Evolutionary conservation across 1,140 invertebrate genomes (phyloP).

Genomic region (Drosophila nasuta): DNA sequence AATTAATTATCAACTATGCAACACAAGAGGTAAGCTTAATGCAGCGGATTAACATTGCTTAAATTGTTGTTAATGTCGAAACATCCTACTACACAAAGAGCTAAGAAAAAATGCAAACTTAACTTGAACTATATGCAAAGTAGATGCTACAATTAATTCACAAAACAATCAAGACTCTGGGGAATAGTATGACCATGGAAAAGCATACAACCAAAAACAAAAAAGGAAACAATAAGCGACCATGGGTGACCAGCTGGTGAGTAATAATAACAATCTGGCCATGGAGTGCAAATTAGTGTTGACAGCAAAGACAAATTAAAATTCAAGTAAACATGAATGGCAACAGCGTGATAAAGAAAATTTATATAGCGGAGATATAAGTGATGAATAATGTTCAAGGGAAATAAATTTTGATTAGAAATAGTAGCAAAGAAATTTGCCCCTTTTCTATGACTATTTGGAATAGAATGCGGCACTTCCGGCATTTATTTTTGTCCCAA

Average conservation of each 20-base stretch:
- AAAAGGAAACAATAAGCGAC: background rate
- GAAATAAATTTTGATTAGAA: no score
- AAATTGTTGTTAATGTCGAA: slow-evolving; percentile 4
- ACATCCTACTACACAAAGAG: background rate
- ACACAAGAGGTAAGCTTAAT: background rate
- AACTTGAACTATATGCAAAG: slow-evolving; percentile 15
- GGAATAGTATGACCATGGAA: background rate
- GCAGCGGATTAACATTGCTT: background rate
- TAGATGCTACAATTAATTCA: slow-evolving; percentile 1
- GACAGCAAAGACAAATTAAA: slow-evolving; percentile 6
- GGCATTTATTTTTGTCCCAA: slow-evolving; percentile 5
- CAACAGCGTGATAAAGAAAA: background rate
- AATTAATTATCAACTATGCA: slow-evolving; percentile 25
- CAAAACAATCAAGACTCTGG: background rate
- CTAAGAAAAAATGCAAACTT: background rate
- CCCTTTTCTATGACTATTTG: no score
- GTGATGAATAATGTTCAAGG: background rate
- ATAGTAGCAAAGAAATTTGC: no score
- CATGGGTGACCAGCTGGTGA: slow-evolving; percentile 1
- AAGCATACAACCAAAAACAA: slow-evolving; percentile 1
- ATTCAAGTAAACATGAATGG: background rate
- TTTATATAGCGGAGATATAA: background rate
- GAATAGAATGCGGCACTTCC: slow-evolving; percentile 9
- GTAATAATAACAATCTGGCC: slow-evolving; percentile 8
- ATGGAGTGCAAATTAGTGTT: slow-evolving; percentile 9